Conservation (phyloP, 1,140 invertebrate species). For the Rhagoletis zephyria region DNA sequence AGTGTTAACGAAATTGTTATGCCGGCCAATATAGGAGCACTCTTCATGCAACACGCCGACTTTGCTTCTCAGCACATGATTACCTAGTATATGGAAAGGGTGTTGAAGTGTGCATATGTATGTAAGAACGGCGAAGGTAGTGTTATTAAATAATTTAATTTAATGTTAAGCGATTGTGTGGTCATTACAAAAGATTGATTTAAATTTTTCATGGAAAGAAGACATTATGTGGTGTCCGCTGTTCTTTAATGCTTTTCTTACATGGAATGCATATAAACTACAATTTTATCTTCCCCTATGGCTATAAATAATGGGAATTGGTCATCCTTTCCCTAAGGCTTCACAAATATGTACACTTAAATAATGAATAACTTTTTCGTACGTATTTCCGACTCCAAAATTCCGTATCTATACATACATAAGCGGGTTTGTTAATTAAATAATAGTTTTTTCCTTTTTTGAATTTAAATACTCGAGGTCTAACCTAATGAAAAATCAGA, state of each 20-base stretch:
- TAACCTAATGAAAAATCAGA: no score
- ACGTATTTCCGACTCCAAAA: no score
- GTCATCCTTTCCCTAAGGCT: no score
- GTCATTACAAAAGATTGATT: conserved; percentile 36
- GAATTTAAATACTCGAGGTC: no score
- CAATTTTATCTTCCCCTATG: neutral
- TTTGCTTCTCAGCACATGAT: neutral
- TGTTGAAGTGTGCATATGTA: conserved; percentile 21
- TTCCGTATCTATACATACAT: no score
- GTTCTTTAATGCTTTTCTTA: neutral
- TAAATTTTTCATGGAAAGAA: conserved; percentile 34
- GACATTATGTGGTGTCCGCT: neutral
- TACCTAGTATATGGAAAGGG: neutral
- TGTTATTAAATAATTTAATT: conserved; percentile 53
- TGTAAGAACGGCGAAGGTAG: neutral
- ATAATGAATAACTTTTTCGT: no score
- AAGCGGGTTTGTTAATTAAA: no score
- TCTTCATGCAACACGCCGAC: neutral
- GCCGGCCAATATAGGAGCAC: neutral
- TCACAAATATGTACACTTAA: no score
- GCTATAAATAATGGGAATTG: neutral
- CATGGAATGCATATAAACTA: neutral
- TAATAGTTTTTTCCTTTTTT: no score
- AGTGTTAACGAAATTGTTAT: conserved; percentile 50
- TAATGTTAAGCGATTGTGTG: conserved; percentile 39